Conservation (phyloP, 2,797 vertebrate genomes). For the Phoeniculus purpureus region DNA sequence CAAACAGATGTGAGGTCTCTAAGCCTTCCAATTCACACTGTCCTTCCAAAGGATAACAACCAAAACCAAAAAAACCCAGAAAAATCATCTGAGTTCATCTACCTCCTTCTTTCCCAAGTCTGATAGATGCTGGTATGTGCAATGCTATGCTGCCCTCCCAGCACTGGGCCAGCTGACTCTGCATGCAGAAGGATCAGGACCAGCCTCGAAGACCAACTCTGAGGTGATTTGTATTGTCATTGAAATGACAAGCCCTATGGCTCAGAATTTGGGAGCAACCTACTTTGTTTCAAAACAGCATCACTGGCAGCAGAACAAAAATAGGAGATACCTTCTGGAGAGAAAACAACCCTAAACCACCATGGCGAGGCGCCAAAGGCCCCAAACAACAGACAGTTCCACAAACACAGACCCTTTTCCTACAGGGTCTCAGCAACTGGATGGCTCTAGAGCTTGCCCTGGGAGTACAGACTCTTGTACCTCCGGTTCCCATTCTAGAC, state of each 20-base stretch:
- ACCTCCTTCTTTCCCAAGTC: neutral
- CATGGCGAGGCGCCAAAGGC: neutral
- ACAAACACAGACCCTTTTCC: neutral
- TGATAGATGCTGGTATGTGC: neutral
- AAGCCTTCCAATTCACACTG: neutral
- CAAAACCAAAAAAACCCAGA: neutral
- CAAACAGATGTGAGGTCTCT: neutral
- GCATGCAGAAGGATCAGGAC: neutral
- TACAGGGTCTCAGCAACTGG: neutral
- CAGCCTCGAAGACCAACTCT: conserved; percentile 15
- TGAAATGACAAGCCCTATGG: conserved; percentile 43
- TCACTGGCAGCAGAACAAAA: conserved; percentile 10
- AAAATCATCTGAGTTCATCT: neutral
- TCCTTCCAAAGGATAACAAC: neutral
- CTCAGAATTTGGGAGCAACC: neutral
- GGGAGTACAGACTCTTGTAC: neutral
- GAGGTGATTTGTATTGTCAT: conserved; percentile 3
- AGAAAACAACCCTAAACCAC: conserved; percentile 20
- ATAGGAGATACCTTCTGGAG: neutral
- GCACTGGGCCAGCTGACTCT: neutral
- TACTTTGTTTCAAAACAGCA: conserved; percentile 15
- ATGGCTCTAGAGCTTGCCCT: neutral
- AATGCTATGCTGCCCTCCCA: neutral
- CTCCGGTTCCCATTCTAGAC: neutral
- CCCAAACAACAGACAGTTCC: neutral